Conservation (phyloP, 2,113 vertebrate genomes). For the Ginglymostoma cirratum region DNA sequence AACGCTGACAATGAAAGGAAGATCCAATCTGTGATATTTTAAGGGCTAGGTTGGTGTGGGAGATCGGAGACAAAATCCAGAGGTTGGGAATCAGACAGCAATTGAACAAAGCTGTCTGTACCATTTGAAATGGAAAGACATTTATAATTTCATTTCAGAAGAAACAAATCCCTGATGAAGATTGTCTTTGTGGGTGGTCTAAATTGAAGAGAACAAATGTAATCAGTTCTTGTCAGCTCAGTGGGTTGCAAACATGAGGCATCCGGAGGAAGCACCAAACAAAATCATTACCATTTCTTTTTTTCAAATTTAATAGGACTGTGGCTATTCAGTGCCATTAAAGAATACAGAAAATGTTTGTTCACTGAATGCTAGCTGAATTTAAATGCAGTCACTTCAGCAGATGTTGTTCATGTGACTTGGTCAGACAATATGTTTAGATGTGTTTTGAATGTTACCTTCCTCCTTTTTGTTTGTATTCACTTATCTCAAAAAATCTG, state of each 20-base stretch:
- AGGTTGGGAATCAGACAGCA: background rate
- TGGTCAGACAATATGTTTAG: background rate
- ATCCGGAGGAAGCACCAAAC: conserved; percentile 6
- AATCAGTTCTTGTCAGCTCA: background rate
- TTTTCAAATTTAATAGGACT: conserved; percentile 16
- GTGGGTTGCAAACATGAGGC: conserved; percentile 5
- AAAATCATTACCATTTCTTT: conserved; percentile 35
- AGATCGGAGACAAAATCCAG: background rate
- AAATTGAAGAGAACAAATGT: background rate
- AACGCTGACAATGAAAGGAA: background rate
- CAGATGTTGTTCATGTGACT: conserved; percentile 27
- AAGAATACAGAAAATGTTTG: conserved; percentile 33
- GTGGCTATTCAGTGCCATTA: conserved; percentile 14
- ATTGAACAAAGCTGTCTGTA: background rate
- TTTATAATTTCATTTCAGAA: background rate
- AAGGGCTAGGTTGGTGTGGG: background rate
- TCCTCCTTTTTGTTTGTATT: background rate
- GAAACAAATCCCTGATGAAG: background rate
- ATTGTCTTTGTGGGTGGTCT: conserved; percentile 21
- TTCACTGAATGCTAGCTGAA: conserved; percentile 1
- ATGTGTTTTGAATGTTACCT: background rate
- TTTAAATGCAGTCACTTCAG: background rate
- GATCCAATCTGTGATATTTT: background rate
- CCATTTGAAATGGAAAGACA: background rate
- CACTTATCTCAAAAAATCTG: background rate